Conservation (phyloP, 2,797 vertebrate genomes). For the Thaleichthys pacificus region DNA sequence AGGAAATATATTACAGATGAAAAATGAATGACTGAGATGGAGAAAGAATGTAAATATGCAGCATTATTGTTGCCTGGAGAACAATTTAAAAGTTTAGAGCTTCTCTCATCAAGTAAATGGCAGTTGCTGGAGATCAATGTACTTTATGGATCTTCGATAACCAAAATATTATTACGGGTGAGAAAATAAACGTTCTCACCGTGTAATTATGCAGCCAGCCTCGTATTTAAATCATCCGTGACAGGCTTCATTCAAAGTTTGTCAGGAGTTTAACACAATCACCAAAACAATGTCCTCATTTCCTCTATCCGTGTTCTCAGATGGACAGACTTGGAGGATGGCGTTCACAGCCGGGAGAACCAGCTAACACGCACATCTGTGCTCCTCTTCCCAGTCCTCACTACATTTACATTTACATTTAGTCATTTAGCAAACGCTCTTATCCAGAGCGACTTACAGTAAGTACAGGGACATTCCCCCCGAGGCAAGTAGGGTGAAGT, state of each 20-base stretch:
- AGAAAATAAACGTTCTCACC: neutral
- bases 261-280: slow-evolving; percentile 7
- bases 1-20: slow-evolving; percentile 57
- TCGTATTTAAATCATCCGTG: neutral
- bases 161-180: neutral
- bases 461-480: too few relatives aligned
- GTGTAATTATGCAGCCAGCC: neutral
- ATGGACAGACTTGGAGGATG: too few relatives aligned
- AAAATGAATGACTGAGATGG: slow-evolving; percentile 51
- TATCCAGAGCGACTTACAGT: too few relatives aligned
- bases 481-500: too few relatives aligned
- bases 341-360: too few relatives aligned
- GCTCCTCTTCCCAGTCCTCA: slow-evolving; percentile 8
- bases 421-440: too few relatives aligned
- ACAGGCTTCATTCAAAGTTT: neutral
- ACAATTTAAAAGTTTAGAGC: slow-evolving; percentile 43
- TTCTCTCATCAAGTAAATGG: slow-evolving; percentile 41
- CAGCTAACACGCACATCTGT: neutral
- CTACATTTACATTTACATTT: too few relatives aligned
- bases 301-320: neutral
- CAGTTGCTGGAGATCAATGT: slow-evolving; percentile 31
- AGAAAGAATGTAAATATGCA: slow-evolving; percentile 36
- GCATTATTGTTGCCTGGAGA: slow-evolving; percentile 35
- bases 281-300: slow-evolving; percentile 4
- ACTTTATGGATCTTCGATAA: slow-evolving; percentile 16